These are phyloP conservation scores for Drosophila pseudoananassae DNA, from an alignment of 1,140 invertebrate species.

Conservation along the genomic window DNA sequence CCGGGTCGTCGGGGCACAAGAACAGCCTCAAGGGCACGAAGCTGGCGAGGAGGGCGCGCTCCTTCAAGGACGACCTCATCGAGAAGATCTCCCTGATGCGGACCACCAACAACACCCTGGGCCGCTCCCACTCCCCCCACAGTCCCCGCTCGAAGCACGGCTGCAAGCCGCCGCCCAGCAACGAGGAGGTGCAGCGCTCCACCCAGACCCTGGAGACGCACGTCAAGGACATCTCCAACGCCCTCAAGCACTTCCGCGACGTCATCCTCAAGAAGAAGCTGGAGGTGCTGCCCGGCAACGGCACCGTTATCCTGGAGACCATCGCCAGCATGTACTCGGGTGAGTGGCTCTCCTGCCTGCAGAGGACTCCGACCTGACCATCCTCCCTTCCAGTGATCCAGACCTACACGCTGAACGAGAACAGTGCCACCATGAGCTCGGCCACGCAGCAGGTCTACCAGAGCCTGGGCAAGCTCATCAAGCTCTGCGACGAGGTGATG, in stretches of 20 bases:
- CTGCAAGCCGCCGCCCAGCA: slow-evolving; percentile 82
- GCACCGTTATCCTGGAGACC: slow-evolving; percentile 95
- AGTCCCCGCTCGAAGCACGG: slow-evolving; percentile 86
- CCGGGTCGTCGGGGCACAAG: slow-evolving; percentile 85
- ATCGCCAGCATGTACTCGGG: slow-evolving; percentile 94
- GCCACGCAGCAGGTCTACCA: slow-evolving; percentile 94
- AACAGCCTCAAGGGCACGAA: slow-evolving; percentile 90
- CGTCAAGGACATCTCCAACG: slow-evolving; percentile 89
- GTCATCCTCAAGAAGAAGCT: slow-evolving; percentile 95
- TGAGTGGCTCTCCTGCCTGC: slow-evolving; percentile 54
- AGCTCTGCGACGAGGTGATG: slow-evolving; percentile 94
- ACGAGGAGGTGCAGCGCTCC: slow-evolving; percentile 86
- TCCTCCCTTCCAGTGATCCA: slow-evolving; percentile 84
- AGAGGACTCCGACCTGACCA: too few species aligned
- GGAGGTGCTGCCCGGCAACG: slow-evolving; percentile 96
- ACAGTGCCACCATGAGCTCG: slow-evolving; percentile 87
- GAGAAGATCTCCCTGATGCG: slow-evolving; percentile 95
- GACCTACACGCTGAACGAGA: slow-evolving; percentile 88
- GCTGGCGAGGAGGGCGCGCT: slow-evolving; percentile 92
- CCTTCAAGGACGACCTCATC: slow-evolving; percentile 95
- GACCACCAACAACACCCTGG: slow-evolving; percentile 82
- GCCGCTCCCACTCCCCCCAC: slow-evolving; percentile 86
- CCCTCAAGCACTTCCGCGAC: slow-evolving; percentile 94
- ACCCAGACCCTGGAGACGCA: slow-evolving; percentile 87
- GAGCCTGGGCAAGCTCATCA: slow-evolving; percentile 93